These are phyloP conservation scores for Hesperia comma DNA, from an alignment of 2,888 invertebrate species.

Conservation along the genomic window DNA sequence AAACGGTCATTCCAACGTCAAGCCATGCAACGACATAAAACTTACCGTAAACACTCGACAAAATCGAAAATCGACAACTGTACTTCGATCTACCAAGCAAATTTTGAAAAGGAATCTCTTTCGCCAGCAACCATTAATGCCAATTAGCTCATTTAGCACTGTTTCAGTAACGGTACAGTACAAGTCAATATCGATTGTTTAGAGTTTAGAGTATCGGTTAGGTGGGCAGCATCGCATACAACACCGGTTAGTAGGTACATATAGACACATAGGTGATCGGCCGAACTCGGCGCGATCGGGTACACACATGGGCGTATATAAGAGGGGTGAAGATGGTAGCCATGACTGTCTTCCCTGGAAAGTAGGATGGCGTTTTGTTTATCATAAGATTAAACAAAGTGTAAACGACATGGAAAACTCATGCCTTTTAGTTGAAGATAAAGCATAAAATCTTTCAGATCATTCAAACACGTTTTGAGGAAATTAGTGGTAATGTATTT, in stretches of 20 bases:
- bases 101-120: conserved; percentile 78
- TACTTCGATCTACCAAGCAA: conserved; percentile 72
- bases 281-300: conserved; percentile 51
- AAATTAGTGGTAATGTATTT: neutral
- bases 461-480: neutral
- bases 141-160: conserved; percentile 56
- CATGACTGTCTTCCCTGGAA: neutral
- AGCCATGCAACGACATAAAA: conserved; percentile 70
- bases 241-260: conserved; percentile 67
- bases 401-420: neutral
- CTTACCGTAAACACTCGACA: conserved; percentile 75
- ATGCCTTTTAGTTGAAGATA: neutral
- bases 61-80: conserved; percentile 81
- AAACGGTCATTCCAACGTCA: conserved; percentile 53
- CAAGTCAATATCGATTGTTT: conserved; percentile 78
- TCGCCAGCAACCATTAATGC: conserved; percentile 82
- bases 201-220: conserved; percentile 65
- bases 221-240: conserved; percentile 79
- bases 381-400: neutral
- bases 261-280: conserved; percentile 61
- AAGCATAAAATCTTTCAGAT: neutral
- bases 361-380: neutral
- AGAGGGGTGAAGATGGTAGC: neutral
- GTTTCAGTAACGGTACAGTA: conserved; percentile 56
- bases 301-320: conserved; percentile 32